Evolutionary conservation across 1,140 invertebrate species (phyloP).

Genomic region (Cataglyphis hispanica): DNA sequence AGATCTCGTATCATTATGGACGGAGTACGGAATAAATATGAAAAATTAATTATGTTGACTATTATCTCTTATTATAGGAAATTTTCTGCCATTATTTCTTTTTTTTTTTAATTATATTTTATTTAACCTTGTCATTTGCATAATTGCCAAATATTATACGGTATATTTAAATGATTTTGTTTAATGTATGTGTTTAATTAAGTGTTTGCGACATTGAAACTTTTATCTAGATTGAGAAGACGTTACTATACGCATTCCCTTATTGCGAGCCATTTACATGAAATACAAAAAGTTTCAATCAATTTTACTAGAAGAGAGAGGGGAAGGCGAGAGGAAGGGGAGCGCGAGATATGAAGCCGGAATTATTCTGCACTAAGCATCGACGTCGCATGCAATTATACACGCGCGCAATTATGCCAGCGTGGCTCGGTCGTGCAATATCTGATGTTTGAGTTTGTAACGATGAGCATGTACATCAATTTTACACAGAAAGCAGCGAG

Average conservation of each 20-base stretch:
- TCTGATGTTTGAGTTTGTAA: slow-evolving; percentile 36
- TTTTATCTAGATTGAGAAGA: slow-evolving; percentile 7
- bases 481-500: background rate
- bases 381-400: slow-evolving; percentile 34
- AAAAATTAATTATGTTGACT: slow-evolving; percentile 16
- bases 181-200: background rate
- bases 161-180: background rate
- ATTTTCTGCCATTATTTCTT: background rate
- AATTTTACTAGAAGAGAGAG: slow-evolving; percentile 6
- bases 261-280: slow-evolving; percentile 19
- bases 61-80: background rate
- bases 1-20: background rate
- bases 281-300: slow-evolving; percentile 52
- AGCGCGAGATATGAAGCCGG: slow-evolving; percentile 19
- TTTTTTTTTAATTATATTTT: background rate
- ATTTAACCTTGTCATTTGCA: background rate
- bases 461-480: background rate
- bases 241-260: background rate
- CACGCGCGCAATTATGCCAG: background rate
- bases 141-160: background rate
- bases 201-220: background rate
- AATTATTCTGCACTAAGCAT: slow-evolving; percentile 36
- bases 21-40: slow-evolving; percentile 11
- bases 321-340: background rate
- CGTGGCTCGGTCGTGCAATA: background rate